Evolutionary conservation across 2,797 vertebrate genomes (phyloP), one percentile per base, ranked within the genome.

Genomic region (Cyclopterus lumpus): DNA sequence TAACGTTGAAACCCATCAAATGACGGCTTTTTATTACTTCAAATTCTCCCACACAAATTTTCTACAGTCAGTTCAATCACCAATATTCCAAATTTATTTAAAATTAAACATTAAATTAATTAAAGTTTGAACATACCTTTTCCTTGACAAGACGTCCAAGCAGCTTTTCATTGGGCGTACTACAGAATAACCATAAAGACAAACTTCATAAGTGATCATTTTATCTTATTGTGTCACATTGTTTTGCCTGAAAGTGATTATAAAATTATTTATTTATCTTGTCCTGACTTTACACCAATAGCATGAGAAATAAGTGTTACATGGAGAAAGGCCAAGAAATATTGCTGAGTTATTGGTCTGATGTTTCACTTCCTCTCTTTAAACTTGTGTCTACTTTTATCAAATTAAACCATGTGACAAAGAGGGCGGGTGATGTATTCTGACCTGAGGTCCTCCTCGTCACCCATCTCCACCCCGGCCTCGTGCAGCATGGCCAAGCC

Each of bases 401-500:
- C 24, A 18, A 44, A 60, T 57, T 0, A 67, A 74, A 65, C 66
- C 78, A 75, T 76, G 38, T 79, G 73, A 80, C 36, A 28, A 18
- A 49, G 22, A 5, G 28, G 2, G 2, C 8, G 2, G 30, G 49
- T 40, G 28, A 26, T 11, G 38, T 34, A 6, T 38, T 53, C 92
- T 87, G 90, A 99, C 98, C 98, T 99, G 77, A 99, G 96, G 83
- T 99, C 98, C 0, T 99, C 98, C 82, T 99, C 98, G 46, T 99
- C 97, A 0, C 96, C 98, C 97, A 99, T 99, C 91, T 99, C 97
- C 73, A 99, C 94, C 3, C 98, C 98, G 20, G 97, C 97, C 89
- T 97, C 95, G 1, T 68, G 94, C 58, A 99, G 96, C 96, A 99
- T 97, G 86, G 98, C 97, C 82, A 99, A 75, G 3, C 80, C 98